Evolutionary conservation across 2,888 invertebrate species (phyloP), one percentile per base, ranked within the genome.

Genomic region (Lydus trimaculatus): DNA sequence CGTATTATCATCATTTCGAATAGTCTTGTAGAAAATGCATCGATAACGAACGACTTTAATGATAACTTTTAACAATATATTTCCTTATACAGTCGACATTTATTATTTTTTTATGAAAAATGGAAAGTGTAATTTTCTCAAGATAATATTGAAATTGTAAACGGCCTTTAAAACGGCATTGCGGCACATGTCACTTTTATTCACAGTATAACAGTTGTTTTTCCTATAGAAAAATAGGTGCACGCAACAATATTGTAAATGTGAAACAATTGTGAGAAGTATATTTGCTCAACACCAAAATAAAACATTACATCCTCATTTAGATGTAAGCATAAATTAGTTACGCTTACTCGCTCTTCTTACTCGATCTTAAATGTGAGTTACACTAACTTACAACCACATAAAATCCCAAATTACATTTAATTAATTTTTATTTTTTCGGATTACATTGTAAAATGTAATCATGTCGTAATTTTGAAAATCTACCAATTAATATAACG

Each of bases 161-260:
- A 58, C 65, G 69, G 48, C 65, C 68, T 70, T 48, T 43, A 33
- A 63, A 59, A 58, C 64, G 65, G 58, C 69, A 67, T 60, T 70
- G 70, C 62, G 72, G 64, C 72, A 72, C 72, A 68, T 65, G 69
- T 72, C 70, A 67, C 72, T 25, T 8, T 56, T 66, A 58, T 64
- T 56, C 43, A 61, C 48, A 65, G 31, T 33, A 69, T 59, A 7
- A 59, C 39, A 58, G 36, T 28, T 39, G 15, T 25, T 39, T 31
- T 60, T 31, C 23, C 17, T 20, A 13, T 61, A 36, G 8, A 61
- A 60, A 60, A 20, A 31, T 15, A 15, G 36, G 36, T 36, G 31
- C 43, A 66, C 33, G 58, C 58, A 31, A 59, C 20, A 48, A 25
- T 17, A 59, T 31, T n/a, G n/a, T n/a, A n/a, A n/a, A n/a, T n/a